A percentile compares a stretch with the other conserved stretches of the same genome.
Evolutionary conservation across 2,797 vertebrate species (phyloP).

Genomic region (Schizothorax lantsangensis): DNA sequence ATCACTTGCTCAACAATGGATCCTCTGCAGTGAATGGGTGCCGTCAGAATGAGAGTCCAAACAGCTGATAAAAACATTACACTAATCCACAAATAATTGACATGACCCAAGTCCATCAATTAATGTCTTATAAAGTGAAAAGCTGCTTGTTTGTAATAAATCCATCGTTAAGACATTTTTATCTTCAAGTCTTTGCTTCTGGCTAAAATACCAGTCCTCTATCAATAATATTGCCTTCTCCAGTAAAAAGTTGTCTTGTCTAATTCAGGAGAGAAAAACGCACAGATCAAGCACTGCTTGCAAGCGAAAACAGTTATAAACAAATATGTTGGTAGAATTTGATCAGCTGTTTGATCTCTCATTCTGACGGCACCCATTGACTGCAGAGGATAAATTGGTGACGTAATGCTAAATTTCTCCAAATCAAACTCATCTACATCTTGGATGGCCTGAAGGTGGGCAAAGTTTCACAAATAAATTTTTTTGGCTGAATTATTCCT

Average conservation of each 20-base stretch:
- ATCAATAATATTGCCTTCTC: not conserved
- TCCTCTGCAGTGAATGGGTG: not conserved
- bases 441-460: not conserved
- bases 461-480: not conserved
- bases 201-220: not conserved
- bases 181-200: too few species aligned
- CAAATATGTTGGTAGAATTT: not conserved
- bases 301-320: not conserved
- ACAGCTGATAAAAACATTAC: not conserved
- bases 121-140: not conserved
- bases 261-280: not conserved
- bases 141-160: not conserved
- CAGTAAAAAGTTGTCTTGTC: not conserved
- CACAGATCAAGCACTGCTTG: not conserved
- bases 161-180: not conserved
- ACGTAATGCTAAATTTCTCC: not conserved
- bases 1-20: too few species aligned
- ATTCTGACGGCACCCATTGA: not conserved
- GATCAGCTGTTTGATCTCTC: not conserved
- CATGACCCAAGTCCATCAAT: not conserved
- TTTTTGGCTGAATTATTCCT: not conserved
- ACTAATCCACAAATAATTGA: not conserved
- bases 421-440: not conserved
- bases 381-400: not conserved
- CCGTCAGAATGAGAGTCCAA: not conserved